phyloP scores from a whole-genome alignment of 2,113 vertebrate species.

The Chascanopsetta lugubris region DNA sequence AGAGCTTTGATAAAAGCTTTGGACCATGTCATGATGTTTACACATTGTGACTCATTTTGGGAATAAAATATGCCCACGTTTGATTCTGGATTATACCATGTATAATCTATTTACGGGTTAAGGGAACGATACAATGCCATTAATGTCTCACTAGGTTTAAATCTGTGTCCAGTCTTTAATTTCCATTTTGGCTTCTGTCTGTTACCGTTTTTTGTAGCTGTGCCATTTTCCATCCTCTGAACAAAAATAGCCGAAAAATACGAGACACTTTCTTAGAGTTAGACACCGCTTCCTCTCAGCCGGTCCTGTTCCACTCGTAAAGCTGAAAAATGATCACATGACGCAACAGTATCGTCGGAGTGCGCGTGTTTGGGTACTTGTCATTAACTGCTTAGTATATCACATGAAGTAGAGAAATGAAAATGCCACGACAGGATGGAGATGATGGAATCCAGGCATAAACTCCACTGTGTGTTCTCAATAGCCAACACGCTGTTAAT shows the following conservation, averaged over 20 bases:
- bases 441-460: constrained; percentile 23
- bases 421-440: constrained; percentile 8
- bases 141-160: too few species aligned
- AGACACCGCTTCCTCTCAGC: not conserved
- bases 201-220: not conserved
- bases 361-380: not conserved
- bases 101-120: too few species aligned
- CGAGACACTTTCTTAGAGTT: not conserved
- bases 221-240: not conserved
- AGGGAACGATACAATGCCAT: too few species aligned
- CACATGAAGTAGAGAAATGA: constrained; percentile 6
- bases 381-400: constrained; percentile 15
- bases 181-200: not conserved
- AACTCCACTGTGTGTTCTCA: constrained; percentile 7
- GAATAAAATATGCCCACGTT: too few species aligned
- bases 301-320: not conserved
- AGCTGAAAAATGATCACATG: constrained; percentile 1
- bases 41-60: too few species aligned
- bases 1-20: too few species aligned
- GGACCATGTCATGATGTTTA: too few species aligned
- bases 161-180: not conserved
- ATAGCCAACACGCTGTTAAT: not conserved
- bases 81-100: not conserved
- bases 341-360: not conserved
- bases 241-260: not conserved